These are phyloP conservation scores for Cotesia glomerata DNA, from an alignment of 1,140 invertebrate genomes.

Conservation along the genomic window DNA sequence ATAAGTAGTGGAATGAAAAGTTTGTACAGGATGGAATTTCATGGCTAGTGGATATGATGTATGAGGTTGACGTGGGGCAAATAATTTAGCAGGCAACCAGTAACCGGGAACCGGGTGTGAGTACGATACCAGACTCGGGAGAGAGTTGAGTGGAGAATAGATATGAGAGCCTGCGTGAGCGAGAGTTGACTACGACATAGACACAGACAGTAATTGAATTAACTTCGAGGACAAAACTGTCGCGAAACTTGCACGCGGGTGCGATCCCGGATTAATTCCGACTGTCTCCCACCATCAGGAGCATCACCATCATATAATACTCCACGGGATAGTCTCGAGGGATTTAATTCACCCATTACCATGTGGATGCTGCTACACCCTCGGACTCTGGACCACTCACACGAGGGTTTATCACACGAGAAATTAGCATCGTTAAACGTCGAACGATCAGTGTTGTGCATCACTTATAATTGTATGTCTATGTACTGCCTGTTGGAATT, in stretches of 20 bases:
- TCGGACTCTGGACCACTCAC: not conserved
- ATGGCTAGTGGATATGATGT: not conserved
- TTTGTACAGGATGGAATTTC: not conserved
- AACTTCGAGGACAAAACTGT: constrained; percentile 36
- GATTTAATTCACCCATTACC: constrained; percentile 32
- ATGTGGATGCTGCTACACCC: not conserved
- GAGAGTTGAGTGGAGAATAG: not conserved
- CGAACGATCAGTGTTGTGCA: constrained; percentile 6
- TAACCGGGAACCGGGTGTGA: not conserved
- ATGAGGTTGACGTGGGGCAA: constrained; percentile 18
- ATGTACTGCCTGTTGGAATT: no score
- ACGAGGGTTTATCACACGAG: constrained; percentile 8
- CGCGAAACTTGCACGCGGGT: constrained; percentile 23
- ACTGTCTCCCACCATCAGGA: constrained; percentile 14
- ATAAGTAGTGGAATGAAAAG: not conserved
- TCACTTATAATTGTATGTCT: not conserved
- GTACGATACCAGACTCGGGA: not conserved
- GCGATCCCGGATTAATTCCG: constrained; percentile 32
- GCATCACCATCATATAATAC: not conserved
- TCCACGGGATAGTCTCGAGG: not conserved
- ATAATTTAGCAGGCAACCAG: constrained; percentile 23
- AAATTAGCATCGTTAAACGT: constrained; percentile 14
- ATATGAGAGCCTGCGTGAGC: constrained; percentile 1
- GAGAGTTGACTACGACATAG: constrained; percentile 20
- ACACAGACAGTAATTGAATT: constrained; percentile 38